Percentiles rank a stretch among this genome's conserved stretches.
Conservation (phyloP, 1,140 invertebrate species). For the Hycleus phaleratus region DNA sequence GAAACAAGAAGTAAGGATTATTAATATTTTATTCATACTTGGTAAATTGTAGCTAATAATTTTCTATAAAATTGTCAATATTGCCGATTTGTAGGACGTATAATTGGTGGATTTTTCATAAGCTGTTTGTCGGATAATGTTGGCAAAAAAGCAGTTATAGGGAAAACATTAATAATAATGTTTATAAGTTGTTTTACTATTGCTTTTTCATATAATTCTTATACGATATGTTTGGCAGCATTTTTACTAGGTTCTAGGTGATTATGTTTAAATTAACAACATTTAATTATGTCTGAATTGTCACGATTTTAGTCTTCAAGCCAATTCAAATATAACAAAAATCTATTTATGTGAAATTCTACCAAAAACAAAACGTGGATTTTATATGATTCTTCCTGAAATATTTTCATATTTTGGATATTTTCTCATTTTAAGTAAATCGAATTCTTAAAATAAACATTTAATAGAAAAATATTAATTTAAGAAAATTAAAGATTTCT, state of each 20-base stretch:
- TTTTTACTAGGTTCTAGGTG: slow-evolving; percentile 28
- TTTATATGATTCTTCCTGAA: slow-evolving; percentile 17
- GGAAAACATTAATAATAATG: slow-evolving; percentile 22
- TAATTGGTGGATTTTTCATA: slow-evolving; percentile 27
- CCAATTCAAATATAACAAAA: slow-evolving; percentile 21
- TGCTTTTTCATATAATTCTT: slow-evolving; percentile 23
- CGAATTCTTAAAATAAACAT: not conserved
- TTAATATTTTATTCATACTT: slow-evolving; percentile 14
- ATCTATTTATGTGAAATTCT: slow-evolving; percentile 27
- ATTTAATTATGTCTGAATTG: not conserved
- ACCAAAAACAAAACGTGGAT: slow-evolving; percentile 16
- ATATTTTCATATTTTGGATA: slow-evolving; percentile 27
- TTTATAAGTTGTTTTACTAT: slow-evolving; percentile 23
- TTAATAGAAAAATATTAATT: not conserved
- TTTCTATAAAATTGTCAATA: not conserved
- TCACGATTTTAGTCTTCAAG: slow-evolving; percentile 19
- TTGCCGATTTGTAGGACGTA: slow-evolving; percentile 19
- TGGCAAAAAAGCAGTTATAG: slow-evolving; percentile 23
- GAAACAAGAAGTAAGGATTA: slow-evolving; percentile 10
- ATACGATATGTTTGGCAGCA: slow-evolving; percentile 14
- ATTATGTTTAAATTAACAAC: slow-evolving; percentile 5
- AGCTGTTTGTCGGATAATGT: slow-evolving; percentile 21
- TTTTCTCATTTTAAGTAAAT: slow-evolving; percentile 16
- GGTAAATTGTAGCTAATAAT: slow-evolving; percentile 8
- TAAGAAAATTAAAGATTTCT: not conserved